A percentile compares a stretch with the other conserved stretches of the same genome.
These are phyloP conservation scores for Abscondita cerata DNA, from an alignment of 2,888 invertebrate genomes.

Conservation along the genomic window DNA sequence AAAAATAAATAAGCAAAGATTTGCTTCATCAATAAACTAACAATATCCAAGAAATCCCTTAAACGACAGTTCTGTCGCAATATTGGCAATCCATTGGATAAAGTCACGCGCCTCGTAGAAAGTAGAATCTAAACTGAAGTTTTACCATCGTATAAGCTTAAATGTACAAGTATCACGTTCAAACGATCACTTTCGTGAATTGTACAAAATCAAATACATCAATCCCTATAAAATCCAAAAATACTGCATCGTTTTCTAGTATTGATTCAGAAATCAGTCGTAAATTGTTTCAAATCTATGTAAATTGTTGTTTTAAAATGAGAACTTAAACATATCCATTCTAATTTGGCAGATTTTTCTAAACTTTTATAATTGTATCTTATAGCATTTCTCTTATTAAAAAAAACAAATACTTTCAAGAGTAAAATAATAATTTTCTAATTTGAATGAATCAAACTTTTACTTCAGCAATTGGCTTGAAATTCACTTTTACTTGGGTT, in stretches of 20 bases:
- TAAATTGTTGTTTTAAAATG: no score
- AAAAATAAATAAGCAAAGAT: slow-evolving; percentile 23
- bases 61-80: slow-evolving; percentile 36
- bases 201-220: slow-evolving; percentile 46
- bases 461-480: slow-evolving; percentile 22
- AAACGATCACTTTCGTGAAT: slow-evolving; percentile 41
- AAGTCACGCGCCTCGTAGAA: slow-evolving; percentile 44
- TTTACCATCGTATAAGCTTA: slow-evolving; percentile 53
- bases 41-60: slow-evolving; percentile 28
- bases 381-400: no score
- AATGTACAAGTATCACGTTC: slow-evolving; percentile 56
- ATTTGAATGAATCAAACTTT: slow-evolving; percentile 23
- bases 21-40: slow-evolving; percentile 28
- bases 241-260: slow-evolving; percentile 37
- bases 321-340: background rate
- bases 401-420: background rate
- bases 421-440: slow-evolving; percentile 11
- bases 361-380: background rate
- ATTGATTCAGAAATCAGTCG: no score
- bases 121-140: slow-evolving; percentile 43
- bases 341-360: background rate
- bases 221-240: slow-evolving; percentile 26
- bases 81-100: slow-evolving; percentile 45
- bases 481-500: slow-evolving; percentile 28
- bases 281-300: no score